phyloP scores from a whole-genome alignment of 2,113 vertebrate genomes.

The Catagonus wagneri region DNA sequence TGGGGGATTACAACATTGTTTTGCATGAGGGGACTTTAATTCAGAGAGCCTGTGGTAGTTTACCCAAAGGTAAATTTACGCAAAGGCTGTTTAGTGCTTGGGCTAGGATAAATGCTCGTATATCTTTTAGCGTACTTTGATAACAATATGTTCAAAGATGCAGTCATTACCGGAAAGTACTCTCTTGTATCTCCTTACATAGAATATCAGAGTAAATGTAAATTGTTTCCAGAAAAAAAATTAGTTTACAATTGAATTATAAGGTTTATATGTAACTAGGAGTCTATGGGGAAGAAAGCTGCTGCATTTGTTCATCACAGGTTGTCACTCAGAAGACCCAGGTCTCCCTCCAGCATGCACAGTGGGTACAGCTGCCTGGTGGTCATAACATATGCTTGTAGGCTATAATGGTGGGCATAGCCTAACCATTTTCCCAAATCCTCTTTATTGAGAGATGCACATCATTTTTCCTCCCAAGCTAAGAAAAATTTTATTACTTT shows the following conservation, averaged over 20 bases:
- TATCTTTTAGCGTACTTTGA: not conserved
- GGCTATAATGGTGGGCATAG: not conserved
- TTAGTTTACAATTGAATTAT: not conserved
- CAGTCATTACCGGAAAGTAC: not conserved
- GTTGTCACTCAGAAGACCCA: not conserved
- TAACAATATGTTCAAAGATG: not conserved
- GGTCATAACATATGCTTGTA: not conserved
- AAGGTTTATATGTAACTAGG: not conserved
- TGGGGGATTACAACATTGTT: not conserved
- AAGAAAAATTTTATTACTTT: not conserved
- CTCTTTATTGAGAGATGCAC: not conserved
- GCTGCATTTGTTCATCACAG: not conserved
- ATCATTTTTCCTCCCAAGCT: not conserved
- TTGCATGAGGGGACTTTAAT: not conserved
- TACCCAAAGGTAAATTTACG: not conserved
- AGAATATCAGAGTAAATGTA: not conserved
- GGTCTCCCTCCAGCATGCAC: not conserved
- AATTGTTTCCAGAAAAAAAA: not conserved
- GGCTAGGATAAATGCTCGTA: accelerated
- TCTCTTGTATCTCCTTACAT: not conserved
- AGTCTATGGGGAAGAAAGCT: not conserved
- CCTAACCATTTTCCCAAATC: not conserved
- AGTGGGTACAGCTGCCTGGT: not conserved
- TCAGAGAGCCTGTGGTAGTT: not conserved
- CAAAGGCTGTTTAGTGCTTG: not conserved